phyloP scores from a whole-genome alignment of 1,140 invertebrate genomes.

The Trichonephila clavipes region DNA sequence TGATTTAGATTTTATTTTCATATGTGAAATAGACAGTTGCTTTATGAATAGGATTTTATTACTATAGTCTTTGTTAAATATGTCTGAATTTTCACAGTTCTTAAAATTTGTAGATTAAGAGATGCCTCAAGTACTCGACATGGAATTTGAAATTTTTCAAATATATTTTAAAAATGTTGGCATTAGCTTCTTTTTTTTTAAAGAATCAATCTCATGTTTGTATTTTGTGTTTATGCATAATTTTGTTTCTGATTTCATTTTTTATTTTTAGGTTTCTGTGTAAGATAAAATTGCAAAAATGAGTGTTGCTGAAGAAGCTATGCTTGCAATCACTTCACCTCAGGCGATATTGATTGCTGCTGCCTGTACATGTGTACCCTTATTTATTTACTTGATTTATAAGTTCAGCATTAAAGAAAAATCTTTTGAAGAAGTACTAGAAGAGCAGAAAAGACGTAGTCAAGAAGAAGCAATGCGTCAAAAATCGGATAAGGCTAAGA shows the following conservation, averaged over 20 bases:
- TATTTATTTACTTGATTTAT: conserved; percentile 57
- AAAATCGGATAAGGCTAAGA: conserved; percentile 64
- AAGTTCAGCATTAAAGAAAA: conserved; percentile 66
- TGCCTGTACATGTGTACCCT: neutral
- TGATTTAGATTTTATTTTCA: too few species aligned
- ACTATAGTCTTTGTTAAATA: too few species aligned
- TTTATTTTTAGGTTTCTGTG: neutral
- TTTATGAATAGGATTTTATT: too few species aligned
- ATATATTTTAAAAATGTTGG: too few species aligned
- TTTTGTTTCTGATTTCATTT: neutral
- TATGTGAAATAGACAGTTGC: too few species aligned
- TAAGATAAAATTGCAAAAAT: neutral
- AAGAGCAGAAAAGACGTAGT: conserved; percentile 72
- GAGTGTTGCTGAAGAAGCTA: conserved; percentile 31
- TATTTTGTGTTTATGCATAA: neutral
- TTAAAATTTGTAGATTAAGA: too few species aligned
- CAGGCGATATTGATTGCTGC: neutral
- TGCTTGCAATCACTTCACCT: conserved; percentile 3
- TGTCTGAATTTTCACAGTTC: too few species aligned
- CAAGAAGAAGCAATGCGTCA: conserved; percentile 56
- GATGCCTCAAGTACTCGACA: too few species aligned
- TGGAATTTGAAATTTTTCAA: too few species aligned
- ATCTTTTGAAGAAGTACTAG: conserved; percentile 73
- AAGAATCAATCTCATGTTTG: too few species aligned
- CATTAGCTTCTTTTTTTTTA: too few species aligned